phyloP scores from a whole-genome alignment of 1,140 invertebrate genomes.

The Lepidurus couesii region DNA sequence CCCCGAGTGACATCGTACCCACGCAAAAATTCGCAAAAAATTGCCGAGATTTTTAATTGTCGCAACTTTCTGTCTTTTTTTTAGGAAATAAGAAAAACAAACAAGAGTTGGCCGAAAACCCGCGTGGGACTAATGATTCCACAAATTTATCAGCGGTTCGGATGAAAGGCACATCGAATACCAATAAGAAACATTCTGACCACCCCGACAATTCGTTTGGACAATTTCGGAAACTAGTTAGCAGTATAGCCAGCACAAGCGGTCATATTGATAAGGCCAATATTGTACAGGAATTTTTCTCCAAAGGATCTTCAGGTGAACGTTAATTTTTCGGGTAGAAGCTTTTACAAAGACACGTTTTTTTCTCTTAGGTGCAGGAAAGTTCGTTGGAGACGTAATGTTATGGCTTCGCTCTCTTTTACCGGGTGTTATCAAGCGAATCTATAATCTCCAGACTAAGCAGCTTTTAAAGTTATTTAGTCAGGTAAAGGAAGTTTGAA shows the following conservation, averaged over 20 bases:
- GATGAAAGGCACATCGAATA: background rate
- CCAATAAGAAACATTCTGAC: background rate
- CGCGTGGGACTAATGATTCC: background rate
- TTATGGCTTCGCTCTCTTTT: constrained; percentile 81
- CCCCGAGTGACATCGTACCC: too few relatives aligned
- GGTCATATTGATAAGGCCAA: constrained; percentile 78
- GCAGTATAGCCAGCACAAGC: constrained; percentile 63
- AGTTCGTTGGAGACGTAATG: constrained; percentile 68
- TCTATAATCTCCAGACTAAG: constrained; percentile 89
- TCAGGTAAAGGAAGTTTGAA: constrained; percentile 46
- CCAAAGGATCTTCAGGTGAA: constrained; percentile 57
- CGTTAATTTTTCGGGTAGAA: constrained; percentile 37
- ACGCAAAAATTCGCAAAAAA: too few relatives aligned
- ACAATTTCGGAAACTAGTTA: constrained; percentile 66
- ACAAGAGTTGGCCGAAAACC: too few relatives aligned
- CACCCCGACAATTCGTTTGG: background rate
- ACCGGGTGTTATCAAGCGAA: constrained; percentile 69
- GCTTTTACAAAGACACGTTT: background rate
- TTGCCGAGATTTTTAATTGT: too few relatives aligned
- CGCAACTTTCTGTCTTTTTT: too few relatives aligned
- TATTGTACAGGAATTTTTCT: constrained; percentile 63
- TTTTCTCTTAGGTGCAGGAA: constrained; percentile 46
- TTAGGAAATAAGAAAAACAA: too few relatives aligned
- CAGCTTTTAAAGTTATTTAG: constrained; percentile 84
- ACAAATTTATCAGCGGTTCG: background rate